phyloP scores from a whole-genome alignment of 2,113 vertebrate species.

The Notarius lentiginosus region DNA sequence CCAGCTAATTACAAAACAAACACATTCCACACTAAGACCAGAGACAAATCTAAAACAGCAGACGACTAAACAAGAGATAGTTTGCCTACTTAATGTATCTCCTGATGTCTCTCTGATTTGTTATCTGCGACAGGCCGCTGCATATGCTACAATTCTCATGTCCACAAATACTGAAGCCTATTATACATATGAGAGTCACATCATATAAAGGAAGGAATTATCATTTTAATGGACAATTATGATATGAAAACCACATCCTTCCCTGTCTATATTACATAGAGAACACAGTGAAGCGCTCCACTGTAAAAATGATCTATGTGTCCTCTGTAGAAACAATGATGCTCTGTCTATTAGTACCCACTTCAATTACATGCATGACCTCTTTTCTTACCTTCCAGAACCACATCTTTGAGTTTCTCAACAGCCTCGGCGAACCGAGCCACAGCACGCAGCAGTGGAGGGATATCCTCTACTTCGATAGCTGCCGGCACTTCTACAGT shows the following conservation, averaged over 20 bases:
- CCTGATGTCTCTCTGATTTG: background rate
- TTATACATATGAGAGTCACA: background rate
- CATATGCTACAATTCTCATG: background rate
- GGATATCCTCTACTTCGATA: slow-evolving; percentile 87
- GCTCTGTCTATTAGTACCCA: background rate
- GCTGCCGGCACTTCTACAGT: slow-evolving; percentile 64
- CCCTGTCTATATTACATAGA: background rate
- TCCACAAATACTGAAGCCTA: background rate
- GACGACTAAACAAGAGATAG: background rate
- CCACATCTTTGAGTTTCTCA: slow-evolving; percentile 89
- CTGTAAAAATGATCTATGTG: background rate
- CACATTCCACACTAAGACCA: background rate
- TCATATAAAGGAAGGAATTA: slow-evolving; percentile 5
- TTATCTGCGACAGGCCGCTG: background rate
- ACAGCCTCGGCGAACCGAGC: slow-evolving; percentile 87
- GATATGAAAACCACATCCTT: slow-evolving; percentile 12
- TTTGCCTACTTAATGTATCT: background rate
- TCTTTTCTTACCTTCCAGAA: slow-evolving; percentile 78
- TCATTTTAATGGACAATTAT: background rate
- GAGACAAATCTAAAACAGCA: background rate
- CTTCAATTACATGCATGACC: background rate
- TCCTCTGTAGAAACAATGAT: background rate
- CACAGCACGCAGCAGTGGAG: slow-evolving; percentile 81
- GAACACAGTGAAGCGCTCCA: background rate
- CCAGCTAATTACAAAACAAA: background rate